phyloP scores from a whole-genome alignment of 2,888 invertebrate species.

The Ceramica pisi region DNA sequence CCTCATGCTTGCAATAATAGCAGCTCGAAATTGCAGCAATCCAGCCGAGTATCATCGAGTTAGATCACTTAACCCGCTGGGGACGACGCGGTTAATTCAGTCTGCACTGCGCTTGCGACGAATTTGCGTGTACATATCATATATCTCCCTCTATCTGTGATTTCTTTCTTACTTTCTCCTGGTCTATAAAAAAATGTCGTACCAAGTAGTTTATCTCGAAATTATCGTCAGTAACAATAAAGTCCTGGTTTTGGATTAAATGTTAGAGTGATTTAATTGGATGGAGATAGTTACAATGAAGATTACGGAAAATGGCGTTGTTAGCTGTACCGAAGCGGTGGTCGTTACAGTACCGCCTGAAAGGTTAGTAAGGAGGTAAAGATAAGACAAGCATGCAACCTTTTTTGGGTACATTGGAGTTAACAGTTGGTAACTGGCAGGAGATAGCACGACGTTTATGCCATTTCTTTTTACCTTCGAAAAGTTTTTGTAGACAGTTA shows the following conservation, averaged over 20 bases:
- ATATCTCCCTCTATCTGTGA: slow-evolving; percentile 3
- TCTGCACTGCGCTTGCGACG: slow-evolving; percentile 73
- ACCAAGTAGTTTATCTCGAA: slow-evolving; percentile 47
- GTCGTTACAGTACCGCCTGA: slow-evolving; percentile 48
- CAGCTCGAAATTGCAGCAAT: slow-evolving; percentile 86
- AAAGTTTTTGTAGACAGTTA: not conserved
- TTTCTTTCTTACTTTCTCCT: slow-evolving; percentile 25
- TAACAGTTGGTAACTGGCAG: slow-evolving; percentile 6
- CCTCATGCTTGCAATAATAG: slow-evolving; percentile 84
- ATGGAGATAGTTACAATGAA: slow-evolving; percentile 74
- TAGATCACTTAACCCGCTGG: slow-evolving; percentile 82
- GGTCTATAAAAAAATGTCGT: slow-evolving; percentile 22
- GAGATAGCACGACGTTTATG: not conserved
- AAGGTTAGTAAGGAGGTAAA: slow-evolving; percentile 70
- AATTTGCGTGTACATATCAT: slow-evolving; percentile 66
- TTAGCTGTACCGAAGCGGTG: slow-evolving; percentile 65
- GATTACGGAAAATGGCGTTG: slow-evolving; percentile 78
- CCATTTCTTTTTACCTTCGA: not conserved
- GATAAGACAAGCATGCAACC: slow-evolving; percentile 23
- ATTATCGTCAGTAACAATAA: slow-evolving; percentile 37
- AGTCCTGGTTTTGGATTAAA: slow-evolving; percentile 25
- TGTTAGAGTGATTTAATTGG: slow-evolving; percentile 49
- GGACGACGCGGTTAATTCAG: slow-evolving; percentile 72
- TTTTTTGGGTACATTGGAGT: slow-evolving; percentile 3
- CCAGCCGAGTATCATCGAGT: slow-evolving; percentile 83